These are phyloP conservation scores for Epirrhoe tristata DNA, from an alignment of 2,888 invertebrate species.

Conservation along the genomic window DNA sequence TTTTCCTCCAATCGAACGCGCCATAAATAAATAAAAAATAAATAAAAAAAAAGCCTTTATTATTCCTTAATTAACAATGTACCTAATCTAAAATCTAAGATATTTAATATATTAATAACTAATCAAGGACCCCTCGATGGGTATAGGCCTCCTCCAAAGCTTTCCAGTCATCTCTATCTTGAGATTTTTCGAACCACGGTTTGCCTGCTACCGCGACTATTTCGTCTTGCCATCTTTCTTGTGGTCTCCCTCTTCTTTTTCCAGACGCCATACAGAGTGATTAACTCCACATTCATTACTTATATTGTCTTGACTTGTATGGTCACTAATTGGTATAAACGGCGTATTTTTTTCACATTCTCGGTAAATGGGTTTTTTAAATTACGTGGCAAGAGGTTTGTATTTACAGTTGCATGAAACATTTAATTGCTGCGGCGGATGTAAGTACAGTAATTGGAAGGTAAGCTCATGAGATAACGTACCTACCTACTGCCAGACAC, in stretches of 20 bases:
- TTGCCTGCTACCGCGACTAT: no score
- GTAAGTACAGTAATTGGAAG: conserved; percentile 79
- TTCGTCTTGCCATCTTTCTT: no score
- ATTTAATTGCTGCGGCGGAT: conserved; percentile 78
- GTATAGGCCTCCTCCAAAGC: no score
- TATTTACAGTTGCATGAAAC: conserved; percentile 82
- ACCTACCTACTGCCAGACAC: conserved; percentile 37
- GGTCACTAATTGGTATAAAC: conserved; percentile 79
- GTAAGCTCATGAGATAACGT: conserved; percentile 73
- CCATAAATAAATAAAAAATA: no score
- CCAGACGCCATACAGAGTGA: conserved; percentile 47
- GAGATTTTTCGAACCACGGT: no score
- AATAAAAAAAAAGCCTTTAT: no score
- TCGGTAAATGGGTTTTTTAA: conserved; percentile 74
- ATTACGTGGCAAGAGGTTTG: conserved; percentile 73
- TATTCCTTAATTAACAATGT: no score
- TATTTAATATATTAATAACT: no score
- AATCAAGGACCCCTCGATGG: no score
- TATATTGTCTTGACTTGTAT: conserved; percentile 73
- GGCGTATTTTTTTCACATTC: conserved; percentile 78
- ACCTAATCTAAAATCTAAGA: no score
- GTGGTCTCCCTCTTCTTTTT: no score
- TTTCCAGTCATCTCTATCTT: no score
- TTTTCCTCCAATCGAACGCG: conserved; percentile 49
- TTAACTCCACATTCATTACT: conserved; percentile 70